phyloP scores from a whole-genome alignment of 2,888 invertebrate genomes.

The Ypsolopha sequella region DNA sequence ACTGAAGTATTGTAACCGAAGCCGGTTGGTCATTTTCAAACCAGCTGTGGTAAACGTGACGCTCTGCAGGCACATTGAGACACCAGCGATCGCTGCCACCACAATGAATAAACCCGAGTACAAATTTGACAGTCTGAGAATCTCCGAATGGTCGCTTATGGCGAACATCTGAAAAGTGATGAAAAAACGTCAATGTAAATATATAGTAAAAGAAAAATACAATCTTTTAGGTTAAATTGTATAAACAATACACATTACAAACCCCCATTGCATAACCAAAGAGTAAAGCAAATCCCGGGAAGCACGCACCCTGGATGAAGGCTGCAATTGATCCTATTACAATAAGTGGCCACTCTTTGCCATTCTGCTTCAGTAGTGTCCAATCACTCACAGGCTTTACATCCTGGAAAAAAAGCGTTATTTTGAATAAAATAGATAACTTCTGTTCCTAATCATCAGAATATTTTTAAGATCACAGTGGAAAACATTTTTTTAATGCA shows the following conservation, averaged over 20 bases:
- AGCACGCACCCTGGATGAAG: slow-evolving; percentile 73
- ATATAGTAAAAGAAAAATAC: slow-evolving; percentile 1
- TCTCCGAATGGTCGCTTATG: slow-evolving; percentile 60
- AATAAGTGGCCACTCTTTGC: slow-evolving; percentile 74
- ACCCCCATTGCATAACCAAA: slow-evolving; percentile 77
- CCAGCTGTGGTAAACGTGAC: slow-evolving; percentile 82
- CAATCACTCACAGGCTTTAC: slow-evolving; percentile 47
- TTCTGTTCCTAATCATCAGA: no score
- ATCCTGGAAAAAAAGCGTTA: slow-evolving; percentile 22
- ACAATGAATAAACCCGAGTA: slow-evolving; percentile 76
- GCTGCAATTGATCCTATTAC: slow-evolving; percentile 74
- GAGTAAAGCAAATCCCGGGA: slow-evolving; percentile 77
- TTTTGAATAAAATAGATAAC: background rate
- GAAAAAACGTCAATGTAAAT: background rate
- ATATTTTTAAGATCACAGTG: no score
- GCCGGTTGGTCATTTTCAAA: slow-evolving; percentile 78
- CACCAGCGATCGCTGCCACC: slow-evolving; percentile 75
- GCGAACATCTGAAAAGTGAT: slow-evolving; percentile 67
- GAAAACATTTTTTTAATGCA: no score
- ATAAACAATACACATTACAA: slow-evolving; percentile 19
- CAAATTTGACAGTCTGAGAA: slow-evolving; percentile 68
- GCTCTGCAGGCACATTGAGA: slow-evolving; percentile 77
- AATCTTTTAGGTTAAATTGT: background rate
- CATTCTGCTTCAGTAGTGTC: slow-evolving; percentile 71
- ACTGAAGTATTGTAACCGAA: slow-evolving; percentile 58